These are phyloP conservation scores for Istiophorus platypterus DNA, from an alignment of 2,113 vertebrate genomes.

Conservation along the genomic window DNA sequence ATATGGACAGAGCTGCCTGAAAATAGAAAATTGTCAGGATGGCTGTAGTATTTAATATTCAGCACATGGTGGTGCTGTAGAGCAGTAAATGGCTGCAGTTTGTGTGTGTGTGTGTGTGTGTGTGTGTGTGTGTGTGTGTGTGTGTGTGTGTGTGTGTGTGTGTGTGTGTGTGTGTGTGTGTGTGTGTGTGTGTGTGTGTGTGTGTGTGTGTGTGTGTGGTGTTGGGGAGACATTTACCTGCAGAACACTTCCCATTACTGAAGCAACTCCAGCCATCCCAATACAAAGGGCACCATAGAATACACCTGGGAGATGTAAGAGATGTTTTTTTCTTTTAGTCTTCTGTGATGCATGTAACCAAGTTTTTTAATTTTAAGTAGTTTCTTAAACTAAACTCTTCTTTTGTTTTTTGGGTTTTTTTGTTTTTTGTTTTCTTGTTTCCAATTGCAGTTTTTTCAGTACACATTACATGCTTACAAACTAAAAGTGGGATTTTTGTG, in stretches of 20 bases:
- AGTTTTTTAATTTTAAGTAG: no score
- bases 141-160: not conserved
- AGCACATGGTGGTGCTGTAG: conserved; percentile 53
- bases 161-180: not conserved
- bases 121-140: not conserved
- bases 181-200: not conserved
- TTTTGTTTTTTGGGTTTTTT: no score
- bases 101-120: not conserved
- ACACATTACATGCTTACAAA: no score
- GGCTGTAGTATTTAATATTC: conserved; percentile 34
- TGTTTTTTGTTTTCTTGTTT: no score
- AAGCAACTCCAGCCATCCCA: conserved; percentile 95
- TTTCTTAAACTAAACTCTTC: no score
- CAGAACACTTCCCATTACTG: conserved; percentile 89
- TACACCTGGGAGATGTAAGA: conserved; percentile 84
- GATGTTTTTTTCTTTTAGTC: no score
- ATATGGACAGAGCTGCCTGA: conserved; percentile 94
- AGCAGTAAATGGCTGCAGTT: not conserved
- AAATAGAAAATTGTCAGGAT: conserved; percentile 2
- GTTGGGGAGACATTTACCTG: conserved; percentile 84
- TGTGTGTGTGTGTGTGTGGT: not conserved
- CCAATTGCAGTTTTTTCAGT: no score
- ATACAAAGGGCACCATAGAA: conserved; percentile 92
- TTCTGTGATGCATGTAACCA: no score
- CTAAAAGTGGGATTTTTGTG: no score